These are phyloP conservation scores for Cathartes aura DNA, from an alignment of 2,113 vertebrate species.

Conservation along the genomic window DNA sequence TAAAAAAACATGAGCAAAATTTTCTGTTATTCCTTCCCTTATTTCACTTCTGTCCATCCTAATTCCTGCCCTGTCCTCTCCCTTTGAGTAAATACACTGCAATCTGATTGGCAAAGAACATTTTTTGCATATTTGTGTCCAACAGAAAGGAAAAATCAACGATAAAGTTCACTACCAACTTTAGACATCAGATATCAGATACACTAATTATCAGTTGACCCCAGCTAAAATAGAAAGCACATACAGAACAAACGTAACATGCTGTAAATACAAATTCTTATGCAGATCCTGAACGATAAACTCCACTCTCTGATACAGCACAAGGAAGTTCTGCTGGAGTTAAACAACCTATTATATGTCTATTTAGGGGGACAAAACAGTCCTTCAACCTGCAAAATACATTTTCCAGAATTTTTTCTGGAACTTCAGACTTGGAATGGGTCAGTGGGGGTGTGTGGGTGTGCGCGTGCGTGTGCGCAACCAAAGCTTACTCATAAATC, in stretches of 20 bases:
- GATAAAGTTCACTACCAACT: not conserved
- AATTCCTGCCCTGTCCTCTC: not conserved
- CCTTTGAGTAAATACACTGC: not conserved
- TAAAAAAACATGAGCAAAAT: not conserved
- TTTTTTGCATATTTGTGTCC: not conserved
- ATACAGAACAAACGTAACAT: not conserved
- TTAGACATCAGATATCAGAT: not conserved
- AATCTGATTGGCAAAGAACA: not conserved
- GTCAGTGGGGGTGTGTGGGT: not conserved
- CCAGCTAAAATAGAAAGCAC: not conserved
- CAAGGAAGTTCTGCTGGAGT: not conserved
- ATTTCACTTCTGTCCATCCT: not conserved
- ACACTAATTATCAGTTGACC: not conserved
- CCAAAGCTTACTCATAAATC: not conserved
- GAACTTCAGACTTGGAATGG: not conserved
- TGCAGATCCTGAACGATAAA: not conserved
- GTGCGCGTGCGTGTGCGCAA: fast-evolving
- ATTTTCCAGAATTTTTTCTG: not conserved
- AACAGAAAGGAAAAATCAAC: not conserved
- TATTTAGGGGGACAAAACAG: not conserved
- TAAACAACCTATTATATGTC: not conserved
- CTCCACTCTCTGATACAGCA: not conserved
- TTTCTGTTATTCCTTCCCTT: not conserved
- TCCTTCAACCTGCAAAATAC: not conserved
- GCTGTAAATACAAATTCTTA: not conserved